Base-by-base conservation (phyloP, 1,140 invertebrate species). In the Megalonaias nervosa region DNA sequence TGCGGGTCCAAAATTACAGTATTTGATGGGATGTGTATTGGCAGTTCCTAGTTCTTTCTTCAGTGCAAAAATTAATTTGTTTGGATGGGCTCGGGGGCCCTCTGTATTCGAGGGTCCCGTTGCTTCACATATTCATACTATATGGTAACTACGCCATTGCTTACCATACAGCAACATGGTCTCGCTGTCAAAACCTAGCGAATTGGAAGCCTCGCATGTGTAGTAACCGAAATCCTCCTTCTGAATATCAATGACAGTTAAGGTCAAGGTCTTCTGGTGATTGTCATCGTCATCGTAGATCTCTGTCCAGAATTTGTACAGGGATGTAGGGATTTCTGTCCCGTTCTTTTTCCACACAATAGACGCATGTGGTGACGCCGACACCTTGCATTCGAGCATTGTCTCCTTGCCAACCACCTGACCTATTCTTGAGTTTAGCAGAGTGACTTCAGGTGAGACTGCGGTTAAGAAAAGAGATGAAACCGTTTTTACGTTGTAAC, bases 171-270 rank as follows among this genome's bases (percentile, higher is more conserved):
- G 92, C 83, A 95, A 91, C 77, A 97, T 92, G 19, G 94, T 96
- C 71, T 95, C 95, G 89, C 97, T 95, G 61, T 95, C 95, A 86
- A 93, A 94, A 69, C 96, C 96, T 65, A 98, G 91, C 17, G 95
- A 96, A 90, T 98, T 97, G 76, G 95, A 96, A 73, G 96, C 96
- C 65, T 97, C 94, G 87, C 97, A 97, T 88, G 95, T 96, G 92
- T 97, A 98, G 67, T 95, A 95, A 23, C 96, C 96, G 81, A 95
- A 94, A 90, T 97, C 96, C 26, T 93, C 92, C 74, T 93, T 91
- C 11, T 94, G 93, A 89, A 97, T 96, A 86, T 94, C 93, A 82
- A 94, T 93, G 84, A 98, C 96, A 60, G 94, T 92, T 75, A 98
- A 92, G 92, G 93, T 93, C 94, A 97, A 96, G 79, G 94, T 94